These are phyloP conservation scores for Parnassius apollo DNA, from an alignment of 2,888 invertebrate species.

Conservation along the genomic window DNA sequence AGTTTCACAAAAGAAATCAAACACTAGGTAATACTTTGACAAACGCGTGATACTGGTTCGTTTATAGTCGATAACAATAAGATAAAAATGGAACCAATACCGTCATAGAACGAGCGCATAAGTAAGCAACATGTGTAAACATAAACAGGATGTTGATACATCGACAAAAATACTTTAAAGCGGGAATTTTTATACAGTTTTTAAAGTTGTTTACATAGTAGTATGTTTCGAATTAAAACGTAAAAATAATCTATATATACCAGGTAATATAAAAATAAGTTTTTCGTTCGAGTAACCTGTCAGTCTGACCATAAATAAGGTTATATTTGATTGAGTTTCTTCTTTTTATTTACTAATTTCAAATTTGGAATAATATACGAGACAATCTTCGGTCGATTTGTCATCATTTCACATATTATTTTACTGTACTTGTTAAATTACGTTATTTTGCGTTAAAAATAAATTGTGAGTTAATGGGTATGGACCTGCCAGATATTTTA, in stretches of 20 bases:
- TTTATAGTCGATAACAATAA: slow-evolving; percentile 6
- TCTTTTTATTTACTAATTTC: no score
- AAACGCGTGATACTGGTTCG: slow-evolving; percentile 10
- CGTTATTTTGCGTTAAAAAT: no score
- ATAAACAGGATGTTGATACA: slow-evolving; percentile 22
- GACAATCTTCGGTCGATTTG: no score
- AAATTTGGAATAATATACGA: no score
- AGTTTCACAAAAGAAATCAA: slow-evolving; percentile 6
- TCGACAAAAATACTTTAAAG: slow-evolving; percentile 18
- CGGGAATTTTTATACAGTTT: slow-evolving; percentile 5
- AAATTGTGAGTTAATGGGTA: no score
- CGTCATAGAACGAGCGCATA: slow-evolving; percentile 13
- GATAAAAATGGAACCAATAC: slow-evolving; percentile 12
- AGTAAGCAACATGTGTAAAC: slow-evolving; percentile 20
- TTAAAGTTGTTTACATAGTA: not conserved
- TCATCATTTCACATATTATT: no score
- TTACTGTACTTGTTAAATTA: no score
- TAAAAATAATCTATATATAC: not conserved
- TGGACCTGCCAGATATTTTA: no score
- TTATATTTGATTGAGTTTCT: no score
- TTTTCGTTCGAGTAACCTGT: no score
- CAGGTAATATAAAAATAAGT: no score
- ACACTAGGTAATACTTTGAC: slow-evolving; percentile 15
- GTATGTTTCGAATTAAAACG: not conserved
- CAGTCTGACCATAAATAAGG: no score